Evolutionary conservation across 2,113 vertebrate genomes (phyloP).

Genomic region (Boleophthalmus pectinirostris): DNA sequence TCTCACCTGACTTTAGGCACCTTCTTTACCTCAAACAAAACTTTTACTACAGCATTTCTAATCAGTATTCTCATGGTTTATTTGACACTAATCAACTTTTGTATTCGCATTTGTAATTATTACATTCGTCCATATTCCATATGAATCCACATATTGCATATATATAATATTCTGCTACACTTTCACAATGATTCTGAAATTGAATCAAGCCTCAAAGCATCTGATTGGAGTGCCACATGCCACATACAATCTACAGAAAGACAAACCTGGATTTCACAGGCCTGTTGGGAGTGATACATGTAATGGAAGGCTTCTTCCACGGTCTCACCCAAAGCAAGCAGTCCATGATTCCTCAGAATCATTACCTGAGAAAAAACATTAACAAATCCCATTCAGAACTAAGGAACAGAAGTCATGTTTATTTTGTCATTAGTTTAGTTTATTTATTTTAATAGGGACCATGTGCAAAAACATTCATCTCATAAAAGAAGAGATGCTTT

Average conservation of each 20-base stretch:
- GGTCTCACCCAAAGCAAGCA: conserved; percentile 91
- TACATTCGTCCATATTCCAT: background rate
- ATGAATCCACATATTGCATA: background rate
- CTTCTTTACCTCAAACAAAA: conserved; percentile 1
- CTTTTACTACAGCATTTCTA: background rate
- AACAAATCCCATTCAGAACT: background rate
- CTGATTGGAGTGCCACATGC: background rate
- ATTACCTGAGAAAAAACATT: conserved; percentile 80
- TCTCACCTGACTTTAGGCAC: conserved; percentile 29
- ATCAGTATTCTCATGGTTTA: conserved; percentile 9
- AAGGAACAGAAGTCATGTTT: background rate
- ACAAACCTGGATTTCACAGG: conserved; percentile 91
- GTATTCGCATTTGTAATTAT: background rate
- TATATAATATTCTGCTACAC: no score
- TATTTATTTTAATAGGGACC: background rate
- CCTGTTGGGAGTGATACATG: conserved; percentile 88
- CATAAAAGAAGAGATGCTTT: no score
- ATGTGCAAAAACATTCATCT: no score
- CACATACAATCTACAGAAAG: background rate
- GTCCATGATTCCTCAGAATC: conserved; percentile 92
- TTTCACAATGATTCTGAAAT: background rate
- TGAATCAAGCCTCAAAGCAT: background rate
- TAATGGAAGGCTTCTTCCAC: conserved; percentile 95
- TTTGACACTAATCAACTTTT: background rate
- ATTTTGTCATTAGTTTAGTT: background rate